These are phyloP conservation scores for Stichodactyla mertensii DNA, from an alignment of 64 coral and sea anemone genomes.

Conservation along the genomic window DNA sequence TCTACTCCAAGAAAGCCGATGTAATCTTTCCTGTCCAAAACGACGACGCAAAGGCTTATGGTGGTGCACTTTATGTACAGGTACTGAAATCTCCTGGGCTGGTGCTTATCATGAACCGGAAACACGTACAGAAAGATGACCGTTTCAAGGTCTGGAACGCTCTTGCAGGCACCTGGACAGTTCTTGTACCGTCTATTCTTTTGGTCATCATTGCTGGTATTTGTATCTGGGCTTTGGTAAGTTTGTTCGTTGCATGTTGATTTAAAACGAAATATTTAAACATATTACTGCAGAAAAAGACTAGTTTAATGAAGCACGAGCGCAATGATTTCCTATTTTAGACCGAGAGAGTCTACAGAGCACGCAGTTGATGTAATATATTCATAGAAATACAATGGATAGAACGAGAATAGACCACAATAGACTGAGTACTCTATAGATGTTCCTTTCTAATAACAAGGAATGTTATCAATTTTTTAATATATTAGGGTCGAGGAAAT, in stretches of 20 bases:
- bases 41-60: background rate
- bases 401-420: too few relatives aligned
- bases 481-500: too few relatives aligned
- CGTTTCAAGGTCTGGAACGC: background rate
- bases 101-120: background rate
- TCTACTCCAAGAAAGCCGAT: background rate
- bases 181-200: slow-evolving; percentile 13
- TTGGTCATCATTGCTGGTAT: slow-evolving; percentile 44
- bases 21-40: background rate
- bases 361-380: too few relatives aligned
- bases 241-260: background rate
- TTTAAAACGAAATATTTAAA: too few relatives aligned
- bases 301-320: too few relatives aligned
- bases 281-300: too few relatives aligned
- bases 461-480: too few relatives aligned
- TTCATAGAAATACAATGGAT: too few relatives aligned
- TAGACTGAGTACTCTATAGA: too few relatives aligned
- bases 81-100: slow-evolving; percentile 3
- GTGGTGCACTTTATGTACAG: background rate
- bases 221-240: slow-evolving; percentile 54
- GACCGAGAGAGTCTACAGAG: too few relatives aligned
- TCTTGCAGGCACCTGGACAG: background rate
- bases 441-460: too few relatives aligned
- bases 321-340: too few relatives aligned
- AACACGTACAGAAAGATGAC: background rate